A percentile compares a stretch with the other conserved stretches of the same genome.
Evolutionary conservation across 2,113 vertebrate species (phyloP).

Genomic region (Entosphenus tridentatus): DNA sequence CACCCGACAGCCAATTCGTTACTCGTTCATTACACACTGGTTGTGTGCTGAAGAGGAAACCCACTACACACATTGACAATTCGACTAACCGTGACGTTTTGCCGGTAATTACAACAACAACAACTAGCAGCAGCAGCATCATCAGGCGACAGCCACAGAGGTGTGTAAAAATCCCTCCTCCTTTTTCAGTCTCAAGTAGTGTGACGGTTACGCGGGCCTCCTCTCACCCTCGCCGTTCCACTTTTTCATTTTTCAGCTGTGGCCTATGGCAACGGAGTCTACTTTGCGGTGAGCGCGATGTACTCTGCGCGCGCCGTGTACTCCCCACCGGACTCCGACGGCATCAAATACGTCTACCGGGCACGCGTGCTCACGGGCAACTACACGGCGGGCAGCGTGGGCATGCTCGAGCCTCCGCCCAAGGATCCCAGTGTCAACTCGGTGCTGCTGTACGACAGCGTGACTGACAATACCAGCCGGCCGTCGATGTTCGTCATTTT

Average conservation of each 20-base stretch:
- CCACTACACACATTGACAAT: no score
- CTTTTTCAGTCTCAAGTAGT: no score
- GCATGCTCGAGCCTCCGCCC: conserved; percentile 18
- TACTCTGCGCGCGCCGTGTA: conserved; percentile 16
- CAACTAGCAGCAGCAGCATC: no score
- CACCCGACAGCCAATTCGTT: no score
- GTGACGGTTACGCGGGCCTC: no score
- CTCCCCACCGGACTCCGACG: conserved; percentile 14
- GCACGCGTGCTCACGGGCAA: conserved; percentile 21
- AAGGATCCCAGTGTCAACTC: conserved; percentile 13
- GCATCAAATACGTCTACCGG: conserved; percentile 22
- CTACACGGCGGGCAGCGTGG: conserved; percentile 8
- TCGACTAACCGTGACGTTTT: no score
- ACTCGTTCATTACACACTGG: no score
- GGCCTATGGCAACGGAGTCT: conserved; percentile 15
- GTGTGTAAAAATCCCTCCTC: no score
- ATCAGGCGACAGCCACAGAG: no score
- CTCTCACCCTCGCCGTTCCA: neutral
- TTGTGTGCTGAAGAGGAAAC: no score
- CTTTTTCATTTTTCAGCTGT: conserved; percentile 14
- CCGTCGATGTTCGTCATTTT: conserved; percentile 28
- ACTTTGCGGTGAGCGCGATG: conserved; percentile 22
- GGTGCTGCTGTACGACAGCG: conserved; percentile 16
- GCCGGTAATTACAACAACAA: no score
- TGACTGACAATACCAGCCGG: conserved; percentile 13